These are phyloP conservation scores for Ruditapes philippinarum DNA, from an alignment of 1,140 invertebrate genomes.

Conservation along the genomic window DNA sequence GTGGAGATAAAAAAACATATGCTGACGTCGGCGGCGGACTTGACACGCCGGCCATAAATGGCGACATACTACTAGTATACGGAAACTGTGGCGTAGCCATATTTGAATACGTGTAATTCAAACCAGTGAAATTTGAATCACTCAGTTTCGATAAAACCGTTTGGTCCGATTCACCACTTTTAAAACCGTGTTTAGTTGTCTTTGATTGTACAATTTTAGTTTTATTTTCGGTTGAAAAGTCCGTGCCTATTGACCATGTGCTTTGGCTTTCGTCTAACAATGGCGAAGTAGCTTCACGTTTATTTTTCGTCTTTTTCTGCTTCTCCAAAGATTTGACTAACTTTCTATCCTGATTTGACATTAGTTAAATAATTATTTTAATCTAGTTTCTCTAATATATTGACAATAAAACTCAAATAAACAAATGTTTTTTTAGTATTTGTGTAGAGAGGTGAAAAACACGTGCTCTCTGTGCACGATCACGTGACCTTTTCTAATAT, in stretches of 20 bases:
- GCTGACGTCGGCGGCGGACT: background rate
- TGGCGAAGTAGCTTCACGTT: slow-evolving; percentile 30
- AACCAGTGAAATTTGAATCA: background rate
- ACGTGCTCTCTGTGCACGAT: background rate
- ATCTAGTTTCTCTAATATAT: background rate
- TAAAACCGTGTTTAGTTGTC: background rate
- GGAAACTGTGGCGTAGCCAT: background rate
- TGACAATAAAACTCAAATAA: background rate
- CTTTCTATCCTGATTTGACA: background rate
- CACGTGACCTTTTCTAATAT: too few relatives aligned
- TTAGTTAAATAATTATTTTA: background rate
- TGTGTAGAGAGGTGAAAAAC: background rate
- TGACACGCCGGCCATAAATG: background rate
- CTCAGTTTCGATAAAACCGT: too few relatives aligned
- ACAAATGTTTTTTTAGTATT: background rate
- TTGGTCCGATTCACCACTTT: background rate
- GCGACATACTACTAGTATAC: background rate
- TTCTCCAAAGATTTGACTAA: background rate
- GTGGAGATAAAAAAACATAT: background rate
- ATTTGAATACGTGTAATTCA: background rate
- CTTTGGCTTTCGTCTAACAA: slow-evolving; percentile 5
- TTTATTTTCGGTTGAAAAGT: background rate
- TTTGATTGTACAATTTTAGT: background rate
- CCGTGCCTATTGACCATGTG: background rate
- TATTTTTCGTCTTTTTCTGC: slow-evolving; percentile 13